Conservation (phyloP, 1,140 invertebrate genomes). For the Rhysida immarginata region DNA sequence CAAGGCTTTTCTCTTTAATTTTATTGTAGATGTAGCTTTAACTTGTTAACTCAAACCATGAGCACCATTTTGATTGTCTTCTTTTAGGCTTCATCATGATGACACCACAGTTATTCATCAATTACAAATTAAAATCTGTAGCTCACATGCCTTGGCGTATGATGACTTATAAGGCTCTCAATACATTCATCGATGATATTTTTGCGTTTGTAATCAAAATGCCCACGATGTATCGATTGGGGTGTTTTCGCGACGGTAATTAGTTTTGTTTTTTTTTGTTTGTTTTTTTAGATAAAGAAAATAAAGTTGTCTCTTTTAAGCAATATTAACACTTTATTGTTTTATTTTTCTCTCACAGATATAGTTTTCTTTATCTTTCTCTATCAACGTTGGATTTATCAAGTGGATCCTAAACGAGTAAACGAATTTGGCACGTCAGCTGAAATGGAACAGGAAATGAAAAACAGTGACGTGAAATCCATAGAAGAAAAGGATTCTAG, state of each 20-base stretch:
- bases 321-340: conserved; percentile 4
- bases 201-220: conserved; percentile 99
- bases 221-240: conserved; percentile 87
- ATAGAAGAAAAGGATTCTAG: too few relatives aligned
- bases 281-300: too few relatives aligned
- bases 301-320: not conserved
- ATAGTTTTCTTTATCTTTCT: conserved; percentile 97
- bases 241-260: conserved; percentile 88
- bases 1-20: conserved; percentile 8
- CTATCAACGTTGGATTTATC: conserved; percentile 97
- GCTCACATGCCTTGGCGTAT: conserved; percentile 98
- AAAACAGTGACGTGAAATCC: too few relatives aligned
- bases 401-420: conserved; percentile 77
- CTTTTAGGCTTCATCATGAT: conserved; percentile 91
- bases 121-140: conserved; percentile 97
- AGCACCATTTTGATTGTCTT: too few relatives aligned
- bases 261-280: too few relatives aligned
- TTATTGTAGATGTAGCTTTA: too few relatives aligned
- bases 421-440: conserved; percentile 85
- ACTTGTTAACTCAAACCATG: too few relatives aligned
- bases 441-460: conserved; percentile 26
- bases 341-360: conserved; percentile 44
- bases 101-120: conserved; percentile 98
- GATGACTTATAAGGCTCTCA: conserved; percentile 99
- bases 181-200: conserved; percentile 99